Base-by-base conservation (phyloP, 1,140 invertebrate genomes). In the Bombus fervidus region DNA sequence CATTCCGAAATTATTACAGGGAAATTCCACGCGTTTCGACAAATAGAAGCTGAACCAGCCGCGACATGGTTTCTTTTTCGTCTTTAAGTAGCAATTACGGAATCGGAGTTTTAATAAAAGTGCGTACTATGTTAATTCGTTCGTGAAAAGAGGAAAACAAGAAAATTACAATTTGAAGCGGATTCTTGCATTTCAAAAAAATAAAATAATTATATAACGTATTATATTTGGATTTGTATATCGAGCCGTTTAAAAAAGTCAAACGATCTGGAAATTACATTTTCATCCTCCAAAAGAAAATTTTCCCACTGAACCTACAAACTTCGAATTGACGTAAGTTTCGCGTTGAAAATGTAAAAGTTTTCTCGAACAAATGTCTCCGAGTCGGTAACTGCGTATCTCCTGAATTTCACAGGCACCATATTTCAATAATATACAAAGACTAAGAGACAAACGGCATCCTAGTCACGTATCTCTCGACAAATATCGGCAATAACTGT, bases 71-170 rank as follows among this genome's bases (percentile, higher is more conserved):
- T 28, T n/a, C 59, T 10, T n/a, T 62, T 13, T 13, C 3, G 12
- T 13, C 28, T n/a, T 62, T n/a, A n/a, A 12, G 59, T 5, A 13
- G 28, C 59, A 13, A 62, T 62, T 5, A 12, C 59, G 28, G 10
- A 22, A 53, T 22, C 0, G 18, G 18, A 1, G 0, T 6, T 53
- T 53, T 0, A 6, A 22, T 6, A 6, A 53, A 53, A 2, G 0
- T 0, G 18, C 18, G 1, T 6, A 18, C 1, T 1, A 5, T 22
- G 15, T 53, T 22, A 18, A 53, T 53, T 53, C 18, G 47, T 18
- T 22, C 18, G 47, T 6, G 18, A 53, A 6, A 53, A 53, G 4
- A 22, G 47, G 15, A 22, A 18, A 18, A 22, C 5, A 0, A 53
- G 18, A 53, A 22, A 53, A 53, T 53, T 53, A 6, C 47, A 0